phyloP scores from a whole-genome alignment of 1,140 invertebrate species.

The Drosophila takahashii region DNA sequence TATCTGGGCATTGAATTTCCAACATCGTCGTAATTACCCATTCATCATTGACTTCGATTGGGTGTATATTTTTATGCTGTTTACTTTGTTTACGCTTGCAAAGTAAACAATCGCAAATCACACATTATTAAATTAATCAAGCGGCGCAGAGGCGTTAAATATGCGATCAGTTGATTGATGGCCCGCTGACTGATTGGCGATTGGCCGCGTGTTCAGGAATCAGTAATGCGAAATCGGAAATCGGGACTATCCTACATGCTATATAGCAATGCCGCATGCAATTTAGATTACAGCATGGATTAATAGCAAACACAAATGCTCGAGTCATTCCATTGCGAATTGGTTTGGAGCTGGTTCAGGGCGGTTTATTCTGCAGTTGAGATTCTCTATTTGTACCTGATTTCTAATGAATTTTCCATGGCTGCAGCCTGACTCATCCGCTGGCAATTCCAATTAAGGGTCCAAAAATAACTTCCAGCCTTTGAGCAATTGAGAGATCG shows the following conservation, averaged over 20 bases:
- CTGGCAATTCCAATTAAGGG: constrained; percentile 9
- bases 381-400: not conserved
- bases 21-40: constrained; percentile 18
- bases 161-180: constrained; percentile 44
- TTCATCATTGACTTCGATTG: constrained; percentile 17
- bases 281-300: constrained; percentile 36
- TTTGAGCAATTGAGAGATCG: constrained; percentile 16
- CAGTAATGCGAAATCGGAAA: not conserved
- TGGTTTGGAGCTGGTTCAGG: constrained; percentile 27
- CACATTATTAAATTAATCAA: constrained; percentile 44
- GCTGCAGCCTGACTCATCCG: constrained; percentile 22
- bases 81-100: constrained; percentile 18
- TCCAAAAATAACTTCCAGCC: constrained; percentile 33
- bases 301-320: constrained; percentile 15
- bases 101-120: constrained; percentile 34
- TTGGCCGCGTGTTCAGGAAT: constrained; percentile 22
- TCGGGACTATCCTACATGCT: constrained; percentile 11
- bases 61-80: constrained; percentile 17
- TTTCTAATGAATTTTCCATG: constrained; percentile 1
- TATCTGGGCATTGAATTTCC: constrained; percentile 5
- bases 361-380: constrained; percentile 28
- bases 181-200: constrained; percentile 29
- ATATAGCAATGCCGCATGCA: constrained; percentile 1
- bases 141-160: constrained; percentile 32
- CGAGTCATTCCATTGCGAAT: constrained; percentile 5